Conservation (phyloP, 2,797 vertebrate species). For the Onychomys leucogaster region DNA sequence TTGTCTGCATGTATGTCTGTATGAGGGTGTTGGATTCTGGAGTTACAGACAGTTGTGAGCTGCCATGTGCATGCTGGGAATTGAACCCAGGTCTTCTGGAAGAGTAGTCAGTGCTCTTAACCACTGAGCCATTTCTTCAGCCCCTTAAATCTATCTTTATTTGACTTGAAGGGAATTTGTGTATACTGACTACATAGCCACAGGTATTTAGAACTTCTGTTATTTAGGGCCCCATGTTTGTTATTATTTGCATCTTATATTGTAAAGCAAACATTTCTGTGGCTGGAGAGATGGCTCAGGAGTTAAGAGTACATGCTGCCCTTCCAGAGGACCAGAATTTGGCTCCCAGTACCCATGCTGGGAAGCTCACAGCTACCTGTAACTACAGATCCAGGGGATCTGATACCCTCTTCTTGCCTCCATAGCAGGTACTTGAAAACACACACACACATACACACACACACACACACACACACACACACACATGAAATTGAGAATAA, state of each 20-base stretch:
- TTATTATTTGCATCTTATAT: background rate
- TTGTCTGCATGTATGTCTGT: background rate
- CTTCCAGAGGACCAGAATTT: background rate
- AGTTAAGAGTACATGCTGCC: background rate
- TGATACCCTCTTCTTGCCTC: background rate
- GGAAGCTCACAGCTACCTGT: background rate
- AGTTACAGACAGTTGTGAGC: background rate
- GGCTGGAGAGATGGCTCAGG: background rate
- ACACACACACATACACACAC: background rate
- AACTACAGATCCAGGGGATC: background rate
- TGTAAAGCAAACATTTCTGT: background rate
- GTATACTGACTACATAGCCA: background rate
- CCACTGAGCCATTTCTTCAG: background rate
- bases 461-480: background rate
- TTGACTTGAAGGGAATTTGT: background rate
- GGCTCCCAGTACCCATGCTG: background rate
- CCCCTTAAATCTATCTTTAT: background rate
- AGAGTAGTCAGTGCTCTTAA: background rate
- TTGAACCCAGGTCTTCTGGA: background rate
- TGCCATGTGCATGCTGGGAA: background rate
- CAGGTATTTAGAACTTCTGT: background rate
- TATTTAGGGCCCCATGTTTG: background rate
- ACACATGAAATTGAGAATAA: background rate
- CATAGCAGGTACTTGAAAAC: background rate
- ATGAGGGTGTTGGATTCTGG: background rate